A percentile compares a stretch with the other conserved stretches of the same genome.
Evolutionary conservation across 2,888 invertebrate species (phyloP).

Genomic region (Anthoptus insignis): DNA sequence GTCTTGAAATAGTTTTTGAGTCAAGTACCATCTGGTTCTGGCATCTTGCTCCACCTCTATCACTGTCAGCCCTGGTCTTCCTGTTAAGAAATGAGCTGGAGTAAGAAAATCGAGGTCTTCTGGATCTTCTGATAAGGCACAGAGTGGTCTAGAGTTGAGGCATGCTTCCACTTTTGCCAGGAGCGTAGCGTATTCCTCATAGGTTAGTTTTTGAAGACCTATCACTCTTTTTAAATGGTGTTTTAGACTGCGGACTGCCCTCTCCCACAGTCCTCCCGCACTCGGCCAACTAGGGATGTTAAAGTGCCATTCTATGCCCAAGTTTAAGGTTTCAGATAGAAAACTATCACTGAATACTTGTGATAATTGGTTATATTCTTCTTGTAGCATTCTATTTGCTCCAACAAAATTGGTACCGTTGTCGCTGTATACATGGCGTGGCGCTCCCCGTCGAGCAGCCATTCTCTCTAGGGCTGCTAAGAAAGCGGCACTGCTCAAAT

Average conservation of each 20-base stretch:
- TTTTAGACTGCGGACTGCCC: conserved; percentile 28
- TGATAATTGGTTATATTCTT: neutral
- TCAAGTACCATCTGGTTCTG: neutral
- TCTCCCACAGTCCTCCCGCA: conserved; percentile 36
- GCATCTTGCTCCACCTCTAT: neutral
- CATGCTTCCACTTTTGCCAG: neutral
- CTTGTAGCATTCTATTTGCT: neutral
- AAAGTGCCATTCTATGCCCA: conserved; percentile 31
- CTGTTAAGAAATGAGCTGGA: neutral
- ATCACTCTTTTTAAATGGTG: conserved; percentile 33
- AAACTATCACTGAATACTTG: neutral
- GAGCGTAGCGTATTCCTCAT: neutral
- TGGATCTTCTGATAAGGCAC: conserved; percentile 26
- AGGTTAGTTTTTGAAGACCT: conserved; percentile 26
- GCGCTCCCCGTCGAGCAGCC: neutral
- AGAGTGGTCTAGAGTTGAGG: conserved; percentile 27
- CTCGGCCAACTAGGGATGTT: conserved; percentile 21
- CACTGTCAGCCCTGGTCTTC: neutral
- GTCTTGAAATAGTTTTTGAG: neutral
- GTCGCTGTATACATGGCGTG: neutral
- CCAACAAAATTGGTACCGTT: neutral
- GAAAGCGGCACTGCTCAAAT: neutral
- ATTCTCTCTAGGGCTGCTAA: neutral
- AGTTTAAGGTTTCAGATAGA: neutral
- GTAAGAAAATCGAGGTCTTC: neutral